Base-by-base conservation (phyloP, 2,888 invertebrate species). In the Diploptera punctata region DNA sequence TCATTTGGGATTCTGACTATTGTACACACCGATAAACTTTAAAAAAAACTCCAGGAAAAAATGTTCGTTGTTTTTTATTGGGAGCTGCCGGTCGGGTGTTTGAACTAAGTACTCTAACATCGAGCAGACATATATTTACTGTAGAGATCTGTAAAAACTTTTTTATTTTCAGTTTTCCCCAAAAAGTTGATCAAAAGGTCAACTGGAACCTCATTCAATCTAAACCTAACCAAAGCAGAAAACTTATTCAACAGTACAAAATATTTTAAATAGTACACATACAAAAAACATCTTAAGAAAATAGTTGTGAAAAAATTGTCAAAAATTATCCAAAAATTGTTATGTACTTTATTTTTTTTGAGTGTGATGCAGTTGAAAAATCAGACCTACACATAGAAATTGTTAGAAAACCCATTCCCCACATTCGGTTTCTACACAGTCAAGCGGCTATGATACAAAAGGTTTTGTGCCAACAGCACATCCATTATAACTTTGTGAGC, bases 271-370 rank as follows among this genome's bases (percentile, higher is more conserved):
- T 69, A 70, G 65, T 74, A 72, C 69, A 72, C 65, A 72, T 74
- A 74, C 74, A 74, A 74, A 74, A 74, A 71, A 61, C 43, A 68
- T 71, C 65, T 71, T 74, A 74, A 74, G 71, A 74, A 74, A 74
- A 74, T 74, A 74, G 71, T 71, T 72, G 24, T 65, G 68, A 69
- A 73, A 73, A 73, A 74, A 73, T 49, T 74, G 71, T 73, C 70
- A 73, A 73, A 65, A 73, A 73, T 60, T 33, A 68, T 57, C 49
- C 60, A 72, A 68, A 72, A 70, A 61, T 62, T 62, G 18, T 69
- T 79, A 79, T 77, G 78, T 80, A 79, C 77, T 60, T 68, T n/a
- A n/a, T 73, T 70, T 67, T 74, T 16, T 61, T 31, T 72, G 24
- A 3, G 49, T 71, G 68, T 49, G 68, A 71, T 60, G 61, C 49